Base-by-base conservation (phyloP, 2,888 invertebrate species). In the Eristalis tenax region DNA sequence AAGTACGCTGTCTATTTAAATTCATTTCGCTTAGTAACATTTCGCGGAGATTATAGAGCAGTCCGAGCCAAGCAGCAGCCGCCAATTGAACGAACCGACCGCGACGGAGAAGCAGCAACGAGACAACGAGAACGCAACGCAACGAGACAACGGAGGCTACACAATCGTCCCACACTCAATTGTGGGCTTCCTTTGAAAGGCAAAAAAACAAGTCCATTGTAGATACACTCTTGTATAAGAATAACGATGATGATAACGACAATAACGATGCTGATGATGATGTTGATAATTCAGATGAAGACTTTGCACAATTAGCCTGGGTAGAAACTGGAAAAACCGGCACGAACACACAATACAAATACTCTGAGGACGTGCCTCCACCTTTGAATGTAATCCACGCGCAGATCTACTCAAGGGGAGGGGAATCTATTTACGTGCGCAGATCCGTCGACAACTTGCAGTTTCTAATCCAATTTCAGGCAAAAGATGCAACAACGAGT, bases 291-390 rank as follows among this genome's bases (percentile, higher is more conserved):
- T 82, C 77, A 86, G 71, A 82, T 82, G 86, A 86, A 82, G 63
- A 86, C 70, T 78, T 86, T 77, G 74, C 61, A 70, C 78, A 86
- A 86, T 86, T 82, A 86, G 78, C 78, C 74, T 18, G 82, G 75
- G 78, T 63, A 79, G n/a, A n/a, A 86, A 82, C 86, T 82, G 86
- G 86, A 78, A 57, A 66, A 86, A 86, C 85, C 74, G 77, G 82
- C 77, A 74, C 70, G 70, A 86, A 78, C 82, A 75, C 82, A 82
- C 78, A 86, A 82, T 78, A 78, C 66, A 75, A 70, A 82, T 64
- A 70, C 40, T n/a, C n/a, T 56, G 22, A 61, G 78, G 86, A 82
- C 78, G 82, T 75, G 78, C 82, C 86, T 82, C 82, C 86, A 75
- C 70, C 78, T 82, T 66, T 69, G 78, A 73, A 76, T 80, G 71